Evolutionary conservation across 2,888 invertebrate species (phyloP), one percentile per base, ranked within the genome.

Genomic region (Meta bourneti): DNA sequence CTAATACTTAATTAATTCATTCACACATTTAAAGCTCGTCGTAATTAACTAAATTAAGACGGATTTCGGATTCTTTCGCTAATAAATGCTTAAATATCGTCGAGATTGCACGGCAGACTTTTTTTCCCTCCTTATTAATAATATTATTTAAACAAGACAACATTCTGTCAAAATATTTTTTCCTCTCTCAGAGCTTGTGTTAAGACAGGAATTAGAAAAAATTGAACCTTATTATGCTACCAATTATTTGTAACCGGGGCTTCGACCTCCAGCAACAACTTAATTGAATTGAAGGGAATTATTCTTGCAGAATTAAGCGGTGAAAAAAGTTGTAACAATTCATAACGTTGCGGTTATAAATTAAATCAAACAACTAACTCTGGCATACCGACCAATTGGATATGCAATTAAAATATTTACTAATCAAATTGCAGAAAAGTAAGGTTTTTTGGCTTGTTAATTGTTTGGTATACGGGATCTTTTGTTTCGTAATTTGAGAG

Each of bases 21-120:
- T 91, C 79, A 48, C 83, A 82, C 83, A 78, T 77, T 51, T 79
- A 83, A 90, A 87, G 54, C 54, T 78, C 69, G 13, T 70, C 20
- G 71, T 78, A 87, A 91, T 91, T 91, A 87, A 61, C 61, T 49
- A 83, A 91, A 91, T 91, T 91, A 91, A 81, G 87, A 87, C 54
- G 54, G 51, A 79, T 88, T 83, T 90, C 54, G 48, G 69, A 77
- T 71, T 49, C 75, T 87, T 79, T 83, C n/a, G 8, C 70, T 61
- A 81, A 91, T 78, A 49, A 87, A 82, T 79, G 74, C 82, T 78
- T 82, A 82, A 91, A 82, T 70, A 82, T 61, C 16, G 54, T 49
- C 52, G 77, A 72, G 78, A 86, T 81, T 86, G 34, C 61, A n/a
- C 11, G 34, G 48, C 6, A 16, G 5, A n/a, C n/a, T n/a, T n/a